Base-by-base conservation (phyloP, 30 jellyfish, hydroid and myxozoan species). In the Nemopilema nomurai region DNA sequence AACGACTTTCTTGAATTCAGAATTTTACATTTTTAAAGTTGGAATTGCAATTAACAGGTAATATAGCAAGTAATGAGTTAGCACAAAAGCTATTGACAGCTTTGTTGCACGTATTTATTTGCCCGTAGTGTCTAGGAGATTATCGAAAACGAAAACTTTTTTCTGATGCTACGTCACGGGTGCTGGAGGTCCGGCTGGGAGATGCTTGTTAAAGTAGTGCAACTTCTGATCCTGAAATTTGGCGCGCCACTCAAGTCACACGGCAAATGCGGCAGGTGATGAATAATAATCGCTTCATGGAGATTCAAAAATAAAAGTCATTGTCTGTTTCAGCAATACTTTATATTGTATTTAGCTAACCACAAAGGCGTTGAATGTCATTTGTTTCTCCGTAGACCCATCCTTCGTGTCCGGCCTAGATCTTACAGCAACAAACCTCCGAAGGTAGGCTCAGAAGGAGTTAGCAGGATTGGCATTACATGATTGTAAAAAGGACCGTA, bases 281-380 rank as follows among this genome's bases (percentile, higher is more conserved):
- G 8, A 64, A 8, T 26, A 26, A 64, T 64, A 64, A 21, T 64
- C 32, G 31, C 28, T 64, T 21, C 28, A 9, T 64, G 74, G 32
- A 6, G 32, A 64, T 64, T 23, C 32, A 64, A 64, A 26, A 23
- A 21, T 21, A 21, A 64, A 64, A 26, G 16, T 26, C 32, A 26
- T 23, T 26, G 74, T 64, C 32, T 64, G 32, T 64, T 64, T 64
- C 32, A 3, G 4, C 9, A 64, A 26, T 64, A 64, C 28, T 6
- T 73, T 21, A 20, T 32, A 73, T 19, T 31, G 20, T 31, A 73
- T 29, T 73, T 18, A 8, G 25, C 69, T 73, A 66, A 73, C 83
- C 83, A 31, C 83, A 73, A 73, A 49, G 83, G 83, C 83, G 69
- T 73, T 30, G 57, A 3, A 41, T 41, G 57, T 41, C 57, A 41